A percentile compares a stretch with the other conserved stretches of the same genome.
Evolutionary conservation across 2,113 vertebrate species (phyloP).

Genomic region (Mus pahari): DNA sequence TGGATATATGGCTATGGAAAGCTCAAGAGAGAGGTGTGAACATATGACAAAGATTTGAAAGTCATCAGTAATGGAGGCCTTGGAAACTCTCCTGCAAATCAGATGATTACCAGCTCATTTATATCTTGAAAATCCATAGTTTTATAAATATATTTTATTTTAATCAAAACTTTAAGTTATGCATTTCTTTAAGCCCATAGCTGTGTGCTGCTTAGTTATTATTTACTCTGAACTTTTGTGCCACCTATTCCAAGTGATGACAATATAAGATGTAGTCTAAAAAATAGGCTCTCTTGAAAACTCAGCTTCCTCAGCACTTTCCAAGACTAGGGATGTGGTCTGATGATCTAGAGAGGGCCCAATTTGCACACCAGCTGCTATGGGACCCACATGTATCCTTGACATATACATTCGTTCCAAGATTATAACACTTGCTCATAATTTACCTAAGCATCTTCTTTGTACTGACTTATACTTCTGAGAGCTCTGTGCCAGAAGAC

Average conservation of each 20-base stretch:
- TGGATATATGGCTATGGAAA: not conserved
- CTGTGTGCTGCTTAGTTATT: not conserved
- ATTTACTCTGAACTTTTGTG: not conserved
- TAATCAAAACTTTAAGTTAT: not conserved
- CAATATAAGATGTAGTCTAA: rapidly evolving
- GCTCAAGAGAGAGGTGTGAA: conserved; percentile 33
- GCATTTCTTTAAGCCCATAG: not conserved
- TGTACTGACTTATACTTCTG: not conserved
- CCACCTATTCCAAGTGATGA: not conserved
- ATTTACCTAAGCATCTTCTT: not conserved
- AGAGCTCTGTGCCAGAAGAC: not conserved
- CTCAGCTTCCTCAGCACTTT: not conserved
- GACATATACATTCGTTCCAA: not conserved
- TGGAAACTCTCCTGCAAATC: conserved; percentile 55
- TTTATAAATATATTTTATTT: conserved; percentile 24
- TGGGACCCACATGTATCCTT: not conserved
- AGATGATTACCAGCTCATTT: conserved; percentile 48
- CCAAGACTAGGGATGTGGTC: not conserved
- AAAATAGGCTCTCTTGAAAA: not conserved
- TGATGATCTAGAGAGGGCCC: not conserved
- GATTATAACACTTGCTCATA: not conserved
- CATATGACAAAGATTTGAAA: not conserved
- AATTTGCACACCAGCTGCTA: not conserved
- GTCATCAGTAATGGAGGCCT: conserved; percentile 46
- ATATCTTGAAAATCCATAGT: conserved; percentile 43